Evolutionary conservation across 2,797 vertebrate species (phyloP).

Genomic region (Urophycis tenuis): DNA sequence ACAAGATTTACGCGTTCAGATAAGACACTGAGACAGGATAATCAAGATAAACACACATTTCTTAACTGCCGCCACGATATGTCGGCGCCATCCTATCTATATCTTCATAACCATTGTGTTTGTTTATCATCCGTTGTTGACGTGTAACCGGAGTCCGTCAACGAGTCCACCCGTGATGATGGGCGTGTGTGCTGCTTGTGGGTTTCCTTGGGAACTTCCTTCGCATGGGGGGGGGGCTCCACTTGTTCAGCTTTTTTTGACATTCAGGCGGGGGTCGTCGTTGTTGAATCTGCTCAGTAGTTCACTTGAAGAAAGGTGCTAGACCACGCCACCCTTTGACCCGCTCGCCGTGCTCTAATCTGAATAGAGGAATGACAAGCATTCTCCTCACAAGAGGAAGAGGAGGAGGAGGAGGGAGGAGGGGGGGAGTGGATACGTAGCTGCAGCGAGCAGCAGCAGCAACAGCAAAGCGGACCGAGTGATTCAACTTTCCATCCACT

Average conservation of each 20-base stretch:
- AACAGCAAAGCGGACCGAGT: conserved; percentile 1
- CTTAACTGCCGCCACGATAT: too few relatives aligned
- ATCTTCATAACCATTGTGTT: too few relatives aligned
- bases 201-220: neutral
- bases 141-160: neutral
- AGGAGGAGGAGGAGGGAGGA: conserved; percentile 14
- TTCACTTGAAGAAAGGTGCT: too few relatives aligned
- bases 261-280: too few relatives aligned
- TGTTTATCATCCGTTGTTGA: neutral
- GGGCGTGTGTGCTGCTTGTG: neutral
- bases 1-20: too few relatives aligned
- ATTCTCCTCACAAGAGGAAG: conserved; percentile 40
- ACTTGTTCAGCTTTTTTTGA: too few relatives aligned
- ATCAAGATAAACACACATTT: too few relatives aligned
- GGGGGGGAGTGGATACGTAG: conserved; percentile 56
- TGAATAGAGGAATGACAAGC: conserved; percentile 52
- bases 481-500: conserved; percentile 52
- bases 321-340: conserved; percentile 36
- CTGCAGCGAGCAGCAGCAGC: conserved; percentile 13
- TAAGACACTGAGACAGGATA: too few relatives aligned
- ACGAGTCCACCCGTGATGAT: neutral
- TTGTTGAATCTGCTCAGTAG: too few relatives aligned
- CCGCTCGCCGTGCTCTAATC: conserved; percentile 52
- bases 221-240: neutral
- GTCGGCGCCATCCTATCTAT: too few relatives aligned